Evolutionary conservation across 2,113 vertebrate genomes (phyloP), one percentile per base, ranked within the genome.

Genomic region (Plestiodon gilberti): DNA sequence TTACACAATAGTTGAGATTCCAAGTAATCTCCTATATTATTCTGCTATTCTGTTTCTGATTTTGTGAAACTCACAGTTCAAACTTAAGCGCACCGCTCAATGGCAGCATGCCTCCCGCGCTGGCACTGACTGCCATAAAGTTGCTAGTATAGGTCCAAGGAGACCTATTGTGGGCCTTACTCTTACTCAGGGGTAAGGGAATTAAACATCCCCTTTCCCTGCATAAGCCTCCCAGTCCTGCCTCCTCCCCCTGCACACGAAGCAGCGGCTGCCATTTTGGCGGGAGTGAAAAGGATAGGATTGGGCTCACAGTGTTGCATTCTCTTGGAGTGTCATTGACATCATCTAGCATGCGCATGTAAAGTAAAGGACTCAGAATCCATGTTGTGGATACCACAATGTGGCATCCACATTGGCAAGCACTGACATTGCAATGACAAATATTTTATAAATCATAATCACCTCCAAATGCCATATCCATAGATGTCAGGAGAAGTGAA

Each of bases 401-500:
- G 4, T 57, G 40, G 70, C 30, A 74, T 69, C 88, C 76, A n/a
- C n/a, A 90, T 90, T 86, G 85, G 81, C 88, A 94, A 93, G 91
- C 81, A 90, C 78, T 70, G 89, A 76, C 82, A 86, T 89, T 92
- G 87, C 93, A 0, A 0, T 0, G 1, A 70, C 83, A 79, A 85
- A 78, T 86, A 89, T 91, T 87, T 86, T 93, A 52, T 90, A 87
- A 59, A 85, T 59, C 52, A 71, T 70, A 92, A 91, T 91, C 92
- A 88, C 91, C 90, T 86, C 48, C 73, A 88, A 90, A 78, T 89
- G 81, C 88, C 88, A 91, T 95, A 86, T 91, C 90, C 88, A 91
- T 86, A 89, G 87, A 93, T 94, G 91, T 90, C 43, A 93, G 89
- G 91, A 93, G 87, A 83, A 92, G 91, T 93, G 89, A 81, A 65